Base-by-base conservation (phyloP, 2,888 invertebrate genomes). In the Catocala sponsa region DNA sequence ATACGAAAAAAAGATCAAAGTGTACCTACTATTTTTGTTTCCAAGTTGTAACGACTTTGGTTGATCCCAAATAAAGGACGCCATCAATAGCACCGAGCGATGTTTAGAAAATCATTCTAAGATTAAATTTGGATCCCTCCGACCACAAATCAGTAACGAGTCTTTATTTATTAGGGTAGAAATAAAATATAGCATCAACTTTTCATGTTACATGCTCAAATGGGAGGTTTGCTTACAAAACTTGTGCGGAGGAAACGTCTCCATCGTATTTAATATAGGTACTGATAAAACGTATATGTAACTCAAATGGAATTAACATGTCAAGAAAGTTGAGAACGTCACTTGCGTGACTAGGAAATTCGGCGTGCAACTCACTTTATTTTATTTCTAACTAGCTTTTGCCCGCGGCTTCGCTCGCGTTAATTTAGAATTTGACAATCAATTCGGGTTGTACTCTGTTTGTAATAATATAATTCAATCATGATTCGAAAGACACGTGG, bases 121-220 rank as follows among this genome's bases (percentile, higher is more conserved):
- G 74, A 75, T 74, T 74, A 67, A 74, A 76, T 70, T 67, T 55
- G 60, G 49, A 69, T 72, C 69, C 72, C 59, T 66, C 46, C 53
- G 49, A 64, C 76, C 74, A 76, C 74, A 76, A 72, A 74, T 76
- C 72, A 72, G 70, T 72, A 74, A 76, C 61, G 60, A 72, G 63
- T 64, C 68, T 63, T 61, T 76, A 76, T 76, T 76, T 76, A 76
- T 74, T 74, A 76, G 74, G 76, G 76, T 72, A 68, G 72, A 76
- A 74, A 74, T 74, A 76, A 76, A 72, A 76, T 76, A 76, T 72
- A 72, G 74, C 72, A 70, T 68, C 66, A 76, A 76, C 67, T 76
- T 76, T 76, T 76, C 70, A 74, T 76, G 72, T 76, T 57, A 74
- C 65, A 72, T 72, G 59, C 58, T 63, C 61, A 68, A 76, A 66